phyloP scores from a whole-genome alignment of 2,113 vertebrate genomes.

The Odobenus rosmarus region DNA sequence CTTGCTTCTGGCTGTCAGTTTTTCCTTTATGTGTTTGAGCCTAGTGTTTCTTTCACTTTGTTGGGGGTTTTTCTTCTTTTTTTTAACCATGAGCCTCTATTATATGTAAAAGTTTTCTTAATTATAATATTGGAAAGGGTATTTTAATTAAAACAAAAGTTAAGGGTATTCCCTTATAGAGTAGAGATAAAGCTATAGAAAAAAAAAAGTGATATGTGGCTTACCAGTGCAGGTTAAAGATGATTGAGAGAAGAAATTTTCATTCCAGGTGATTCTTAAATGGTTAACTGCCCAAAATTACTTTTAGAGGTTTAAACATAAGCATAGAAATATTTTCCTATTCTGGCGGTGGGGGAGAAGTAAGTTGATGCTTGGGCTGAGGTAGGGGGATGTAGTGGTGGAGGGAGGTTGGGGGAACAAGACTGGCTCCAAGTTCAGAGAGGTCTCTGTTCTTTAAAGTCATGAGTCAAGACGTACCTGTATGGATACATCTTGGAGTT shows the following conservation, averaged over 20 bases:
- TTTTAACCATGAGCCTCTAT: background rate
- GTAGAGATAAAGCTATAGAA: background rate
- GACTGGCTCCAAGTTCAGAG: background rate
- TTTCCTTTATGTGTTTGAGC: background rate
- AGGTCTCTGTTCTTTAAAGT: background rate
- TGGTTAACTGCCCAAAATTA: conserved; percentile 5
- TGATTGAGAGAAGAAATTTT: background rate
- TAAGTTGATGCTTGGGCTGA: background rate
- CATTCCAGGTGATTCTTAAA: background rate
- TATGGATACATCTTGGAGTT: background rate
- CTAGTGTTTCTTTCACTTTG: background rate
- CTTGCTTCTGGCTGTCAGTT: background rate
- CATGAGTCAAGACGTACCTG: background rate
- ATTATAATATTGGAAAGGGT: background rate
- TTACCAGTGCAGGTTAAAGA: background rate
- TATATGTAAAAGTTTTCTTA: background rate
- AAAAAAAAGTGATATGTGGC: background rate
- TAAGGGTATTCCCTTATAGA: background rate
- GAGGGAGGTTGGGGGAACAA: background rate
- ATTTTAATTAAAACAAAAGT: conserved; percentile 38
- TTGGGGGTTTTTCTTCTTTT: background rate
- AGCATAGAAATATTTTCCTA: background rate
- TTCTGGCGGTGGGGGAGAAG: background rate
- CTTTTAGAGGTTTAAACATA: background rate
- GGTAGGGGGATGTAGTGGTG: no score